A percentile compares a stretch with the other conserved stretches of the same genome.
Evolutionary conservation across 2,113 vertebrate species (phyloP).

Genomic region (Taurulus bubalis): DNA sequence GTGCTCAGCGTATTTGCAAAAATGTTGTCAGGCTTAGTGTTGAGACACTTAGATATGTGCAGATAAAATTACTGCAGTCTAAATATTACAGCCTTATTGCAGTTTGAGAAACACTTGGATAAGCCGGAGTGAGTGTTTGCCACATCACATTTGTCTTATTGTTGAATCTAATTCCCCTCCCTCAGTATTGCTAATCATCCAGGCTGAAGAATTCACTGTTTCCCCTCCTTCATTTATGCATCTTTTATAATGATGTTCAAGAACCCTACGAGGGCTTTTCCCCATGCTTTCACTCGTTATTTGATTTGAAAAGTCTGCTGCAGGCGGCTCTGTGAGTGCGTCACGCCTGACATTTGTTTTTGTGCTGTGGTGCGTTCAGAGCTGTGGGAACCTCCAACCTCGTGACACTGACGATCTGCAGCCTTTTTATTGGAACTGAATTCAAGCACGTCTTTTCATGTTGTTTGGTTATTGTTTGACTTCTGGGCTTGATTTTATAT

Average conservation of each 20-base stretch:
- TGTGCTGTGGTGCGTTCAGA: slow-evolving; percentile 44
- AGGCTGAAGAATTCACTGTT: background rate
- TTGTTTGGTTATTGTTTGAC: slow-evolving; percentile 41
- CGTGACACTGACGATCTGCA: slow-evolving; percentile 47
- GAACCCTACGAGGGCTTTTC: slow-evolving; percentile 17
- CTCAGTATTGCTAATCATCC: slow-evolving; percentile 27
- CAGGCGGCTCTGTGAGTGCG: slow-evolving; percentile 46
- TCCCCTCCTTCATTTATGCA: slow-evolving; percentile 19
- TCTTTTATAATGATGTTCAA: slow-evolving; percentile 40
- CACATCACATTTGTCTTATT: slow-evolving; percentile 31
- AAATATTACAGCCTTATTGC: background rate
- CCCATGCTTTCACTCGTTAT: slow-evolving; percentile 32
- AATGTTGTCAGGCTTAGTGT: background rate
- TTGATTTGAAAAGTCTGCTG: slow-evolving; percentile 56
- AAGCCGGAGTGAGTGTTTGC: slow-evolving; percentile 12
- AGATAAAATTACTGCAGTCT: background rate
- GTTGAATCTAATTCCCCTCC: background rate
- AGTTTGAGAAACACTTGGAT: background rate
- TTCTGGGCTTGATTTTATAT: slow-evolving; percentile 41
- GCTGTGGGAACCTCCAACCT: slow-evolving; percentile 43
- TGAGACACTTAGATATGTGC: background rate
- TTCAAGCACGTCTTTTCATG: slow-evolving; percentile 7
- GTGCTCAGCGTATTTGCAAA: background rate
- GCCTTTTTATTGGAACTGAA: slow-evolving; percentile 23
- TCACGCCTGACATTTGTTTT: slow-evolving; percentile 59